phyloP scores from a whole-genome alignment of 1,140 invertebrate species.

The Sesamia nonagrioides region DNA sequence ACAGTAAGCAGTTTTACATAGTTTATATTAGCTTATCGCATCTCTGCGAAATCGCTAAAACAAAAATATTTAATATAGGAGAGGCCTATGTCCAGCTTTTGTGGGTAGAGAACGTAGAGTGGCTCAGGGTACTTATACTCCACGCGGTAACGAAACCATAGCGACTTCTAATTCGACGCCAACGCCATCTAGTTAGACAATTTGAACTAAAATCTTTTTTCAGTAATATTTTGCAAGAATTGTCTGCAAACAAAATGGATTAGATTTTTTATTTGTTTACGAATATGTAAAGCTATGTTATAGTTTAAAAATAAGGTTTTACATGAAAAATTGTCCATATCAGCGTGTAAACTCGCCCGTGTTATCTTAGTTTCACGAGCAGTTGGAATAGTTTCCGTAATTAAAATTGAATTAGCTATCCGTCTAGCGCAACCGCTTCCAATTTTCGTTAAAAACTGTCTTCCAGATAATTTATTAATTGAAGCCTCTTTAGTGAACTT shows the following conservation, averaged over 20 bases:
- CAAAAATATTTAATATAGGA: slow-evolving; percentile 14
- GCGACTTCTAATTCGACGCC: slow-evolving; percentile 13
- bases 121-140: neutral
- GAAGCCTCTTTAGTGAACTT: slow-evolving; percentile 54
- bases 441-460: slow-evolving; percentile 48
- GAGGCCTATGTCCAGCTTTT: slow-evolving; percentile 33
- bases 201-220: neutral
- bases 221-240: too few species aligned
- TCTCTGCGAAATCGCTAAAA: neutral
- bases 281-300: too few species aligned
- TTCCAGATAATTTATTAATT: slow-evolving; percentile 49
- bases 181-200: slow-evolving; percentile 21
- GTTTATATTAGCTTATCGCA: neutral
- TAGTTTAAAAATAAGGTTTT: too few species aligned
- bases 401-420: slow-evolving; percentile 55
- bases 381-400: slow-evolving; percentile 26
- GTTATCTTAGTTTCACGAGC: slow-evolving; percentile 39
- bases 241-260: too few species aligned
- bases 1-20: too few species aligned
- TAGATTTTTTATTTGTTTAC: too few species aligned
- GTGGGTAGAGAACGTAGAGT: neutral
- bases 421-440: slow-evolving; percentile 41
- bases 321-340: neutral
- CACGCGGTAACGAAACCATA: slow-evolving; percentile 11
- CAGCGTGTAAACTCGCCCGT: slow-evolving; percentile 2